phyloP scores from a whole-genome alignment of 1,140 invertebrate species.

The Hyles euphorbiae region DNA sequence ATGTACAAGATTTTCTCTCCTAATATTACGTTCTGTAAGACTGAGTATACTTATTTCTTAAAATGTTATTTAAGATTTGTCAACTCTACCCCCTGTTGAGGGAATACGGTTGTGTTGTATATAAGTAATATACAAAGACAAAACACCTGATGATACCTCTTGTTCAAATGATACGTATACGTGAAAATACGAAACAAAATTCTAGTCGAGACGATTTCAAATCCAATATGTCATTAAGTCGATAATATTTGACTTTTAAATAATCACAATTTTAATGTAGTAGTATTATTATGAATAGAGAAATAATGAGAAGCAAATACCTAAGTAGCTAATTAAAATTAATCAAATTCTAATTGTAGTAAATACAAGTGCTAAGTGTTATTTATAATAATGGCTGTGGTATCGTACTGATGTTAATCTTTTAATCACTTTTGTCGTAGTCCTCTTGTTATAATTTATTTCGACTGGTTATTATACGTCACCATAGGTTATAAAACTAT shows the following conservation, averaged over 20 bases:
- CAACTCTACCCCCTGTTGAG: too few species aligned
- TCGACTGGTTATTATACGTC: constrained; percentile 40
- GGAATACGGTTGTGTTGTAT: too few species aligned
- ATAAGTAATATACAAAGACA: too few species aligned
- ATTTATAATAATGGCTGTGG: constrained; percentile 68
- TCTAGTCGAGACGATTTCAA: constrained; percentile 11
- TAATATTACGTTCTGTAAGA: too few species aligned
- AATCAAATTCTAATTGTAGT: constrained; percentile 47
- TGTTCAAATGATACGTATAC: constrained; percentile 11
- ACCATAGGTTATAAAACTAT: constrained; percentile 25
- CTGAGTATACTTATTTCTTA: too few species aligned
- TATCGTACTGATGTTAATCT: constrained; percentile 66
- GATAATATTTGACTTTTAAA: too few species aligned
- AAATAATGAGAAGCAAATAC: constrained; percentile 1
- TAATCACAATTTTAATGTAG: constrained; percentile 1
- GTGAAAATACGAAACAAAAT: neutral
- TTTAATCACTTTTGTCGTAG: constrained; percentile 53
- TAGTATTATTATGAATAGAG: neutral
- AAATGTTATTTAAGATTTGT: too few species aligned
- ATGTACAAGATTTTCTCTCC: too few species aligned
- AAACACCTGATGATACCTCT: too few species aligned
- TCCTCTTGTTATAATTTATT: constrained; percentile 42
- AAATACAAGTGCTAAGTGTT: constrained; percentile 63
- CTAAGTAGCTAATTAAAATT: constrained; percentile 25
- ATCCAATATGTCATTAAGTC: neutral